A percentile compares a stretch with the other conserved stretches of the same genome.
Evolutionary conservation across 2,888 invertebrate genomes (phyloP).

Genomic region (Bellardia bayeri): DNA sequence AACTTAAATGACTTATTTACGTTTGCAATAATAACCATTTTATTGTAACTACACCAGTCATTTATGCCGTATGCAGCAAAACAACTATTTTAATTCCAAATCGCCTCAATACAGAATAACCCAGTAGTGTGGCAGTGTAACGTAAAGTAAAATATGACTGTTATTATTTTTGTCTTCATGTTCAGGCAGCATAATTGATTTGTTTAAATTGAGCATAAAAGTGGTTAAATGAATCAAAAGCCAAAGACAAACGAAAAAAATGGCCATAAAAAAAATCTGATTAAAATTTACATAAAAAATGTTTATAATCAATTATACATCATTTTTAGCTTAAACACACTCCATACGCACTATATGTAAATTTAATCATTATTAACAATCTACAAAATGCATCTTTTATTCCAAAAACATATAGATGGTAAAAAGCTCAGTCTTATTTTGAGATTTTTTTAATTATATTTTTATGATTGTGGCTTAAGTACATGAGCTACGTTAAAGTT

Average conservation of each 20-base stretch:
- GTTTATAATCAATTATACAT: neutral
- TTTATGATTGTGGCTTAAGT: conserved; percentile 2
- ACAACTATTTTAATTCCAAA: no score
- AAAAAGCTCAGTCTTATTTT: neutral
- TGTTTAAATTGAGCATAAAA: conserved; percentile 5
- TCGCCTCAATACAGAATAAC: no score
- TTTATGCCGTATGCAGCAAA: no score
- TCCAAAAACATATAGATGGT: neutral
- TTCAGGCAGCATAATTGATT: neutral
- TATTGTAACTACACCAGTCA: no score
- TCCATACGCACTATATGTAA: neutral
- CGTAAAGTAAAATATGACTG: neutral
- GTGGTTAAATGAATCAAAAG: neutral
- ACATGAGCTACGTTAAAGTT: neutral
- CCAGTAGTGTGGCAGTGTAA: no score
- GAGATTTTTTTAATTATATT: neutral
- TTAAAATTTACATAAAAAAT: neutral
- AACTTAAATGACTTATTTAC: no score
- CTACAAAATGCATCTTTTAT: conserved; percentile 12
- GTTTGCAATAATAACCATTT: no score
- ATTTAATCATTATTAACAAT: conserved; percentile 1
- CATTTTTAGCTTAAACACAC: neutral
- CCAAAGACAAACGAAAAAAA: neutral
- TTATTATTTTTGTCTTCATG: neutral
- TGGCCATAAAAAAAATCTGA: neutral